Evolutionary conservation across 2,113 vertebrate species (phyloP).

Genomic region (Ivindomyrus marchei): DNA sequence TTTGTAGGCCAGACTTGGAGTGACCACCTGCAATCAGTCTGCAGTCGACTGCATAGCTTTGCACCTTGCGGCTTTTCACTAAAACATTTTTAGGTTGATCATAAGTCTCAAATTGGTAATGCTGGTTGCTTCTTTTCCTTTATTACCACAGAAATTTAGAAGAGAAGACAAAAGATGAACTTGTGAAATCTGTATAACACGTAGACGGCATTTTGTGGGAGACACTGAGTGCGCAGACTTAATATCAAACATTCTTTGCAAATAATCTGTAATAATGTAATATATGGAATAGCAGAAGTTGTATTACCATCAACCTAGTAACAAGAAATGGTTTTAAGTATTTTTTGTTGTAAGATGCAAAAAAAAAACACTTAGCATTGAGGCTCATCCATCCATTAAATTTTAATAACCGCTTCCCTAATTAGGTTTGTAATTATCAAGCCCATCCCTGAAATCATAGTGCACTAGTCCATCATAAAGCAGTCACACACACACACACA

Average conservation of each 20-base stretch:
- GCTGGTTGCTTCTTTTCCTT: background rate
- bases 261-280: background rate
- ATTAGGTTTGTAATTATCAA: background rate
- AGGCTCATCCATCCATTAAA: background rate
- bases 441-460: background rate
- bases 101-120: background rate
- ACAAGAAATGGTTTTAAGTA: background rate
- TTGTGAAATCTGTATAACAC: background rate
- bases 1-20: conserved; percentile 35
- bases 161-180: background rate
- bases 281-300: background rate
- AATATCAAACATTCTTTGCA: conserved; percentile 19
- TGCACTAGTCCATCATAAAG: background rate
- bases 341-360: background rate
- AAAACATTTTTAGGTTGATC: background rate
- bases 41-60: background rate
- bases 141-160: background rate
- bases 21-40: conserved; percentile 25
- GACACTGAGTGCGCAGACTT: conserved; percentile 7
- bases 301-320: background rate
- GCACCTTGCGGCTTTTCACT: background rate
- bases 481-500: background rate
- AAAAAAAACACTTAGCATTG: background rate
- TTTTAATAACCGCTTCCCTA: background rate
- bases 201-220: background rate